Base-by-base conservation (phyloP, 2,888 invertebrate genomes). In the Heliconius erato region DNA sequence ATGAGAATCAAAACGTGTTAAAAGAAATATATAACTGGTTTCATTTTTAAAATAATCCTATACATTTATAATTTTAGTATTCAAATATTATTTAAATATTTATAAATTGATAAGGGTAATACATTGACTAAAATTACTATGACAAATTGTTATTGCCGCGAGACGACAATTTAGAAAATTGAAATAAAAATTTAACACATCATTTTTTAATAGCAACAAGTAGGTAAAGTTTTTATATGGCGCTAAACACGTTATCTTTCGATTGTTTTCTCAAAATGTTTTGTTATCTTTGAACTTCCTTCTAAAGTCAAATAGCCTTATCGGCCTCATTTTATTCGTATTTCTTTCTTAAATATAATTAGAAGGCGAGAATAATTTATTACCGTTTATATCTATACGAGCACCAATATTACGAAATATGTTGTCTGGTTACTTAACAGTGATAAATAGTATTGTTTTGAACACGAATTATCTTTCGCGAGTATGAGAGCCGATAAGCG, bases 381-480 rank as follows among this genome's bases (percentile, higher is more conserved):
- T 81, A 80, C 49, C 74, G 74, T 82, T 79, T 71, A 80, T 84
- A 84, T 79, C 82, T 86, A 86, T 84, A 81, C 82, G 76, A 74
- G 80, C 54, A 44, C 49, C 32, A 79, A 85, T 87, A 89, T 91
- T 90, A 90, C 87, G 90, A 91, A 91, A 91, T 89, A 89, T 79
- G 69, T 83, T 76, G 83, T 85, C 87, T 89, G 88, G 88, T 93
- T 91, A 91, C 89, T 89, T 89, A 90, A 90, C 87, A 87, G 84
- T 82, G 89, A 91, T 91, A 91, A 91, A 87, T 88, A 87, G 87
- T 89, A 91, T 91, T 92, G 91, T 93, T 92, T 91, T 91, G 87
- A 89, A 91, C 89, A 88, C 89, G 86, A 88, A 86, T 91, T 91
- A 92, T 92, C 91, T 88, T 91, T 91, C 82, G 91, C 91, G 88